phyloP scores from a whole-genome alignment of 2,797 vertebrate genomes.

The Phalloptychus januarius region DNA sequence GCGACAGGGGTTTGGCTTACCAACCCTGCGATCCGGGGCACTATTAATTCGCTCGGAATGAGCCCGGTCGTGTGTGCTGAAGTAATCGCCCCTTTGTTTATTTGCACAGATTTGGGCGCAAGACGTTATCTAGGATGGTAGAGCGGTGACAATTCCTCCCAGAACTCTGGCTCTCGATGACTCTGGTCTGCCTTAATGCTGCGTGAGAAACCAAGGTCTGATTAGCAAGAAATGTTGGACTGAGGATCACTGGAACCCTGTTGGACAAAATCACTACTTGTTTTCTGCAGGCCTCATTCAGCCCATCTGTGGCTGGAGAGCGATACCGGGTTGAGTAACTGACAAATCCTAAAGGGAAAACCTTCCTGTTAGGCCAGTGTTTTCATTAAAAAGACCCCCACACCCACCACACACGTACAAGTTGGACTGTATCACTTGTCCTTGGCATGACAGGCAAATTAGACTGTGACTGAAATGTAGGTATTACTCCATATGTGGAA shows the following conservation, averaged over 20 bases:
- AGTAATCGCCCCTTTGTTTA: slow-evolving; percentile 79
- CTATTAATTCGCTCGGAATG: slow-evolving; percentile 76
- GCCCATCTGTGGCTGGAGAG: slow-evolving; percentile 49
- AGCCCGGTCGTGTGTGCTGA: slow-evolving; percentile 69
- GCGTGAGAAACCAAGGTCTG: slow-evolving; percentile 43
- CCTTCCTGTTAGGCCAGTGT: slow-evolving; percentile 51
- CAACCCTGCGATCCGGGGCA: slow-evolving; percentile 50
- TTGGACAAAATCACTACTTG: slow-evolving; percentile 44
- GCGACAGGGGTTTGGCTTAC: slow-evolving; percentile 70
- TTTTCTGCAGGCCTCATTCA: slow-evolving; percentile 42
- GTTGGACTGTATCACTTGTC: slow-evolving; percentile 41
- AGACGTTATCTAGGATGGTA: slow-evolving; percentile 66
- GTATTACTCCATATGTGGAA: slow-evolving; percentile 27
- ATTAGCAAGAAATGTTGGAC: slow-evolving; percentile 55
- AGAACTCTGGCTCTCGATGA: neutral
- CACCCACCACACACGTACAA: slow-evolving; percentile 11
- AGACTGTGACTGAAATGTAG: slow-evolving; percentile 57
- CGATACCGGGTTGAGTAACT: slow-evolving; percentile 40
- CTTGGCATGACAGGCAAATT: slow-evolving; percentile 58
- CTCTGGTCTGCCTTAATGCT: slow-evolving; percentile 32
- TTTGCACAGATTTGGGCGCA: slow-evolving; percentile 70
- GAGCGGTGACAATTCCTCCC: slow-evolving; percentile 35
- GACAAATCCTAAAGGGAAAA: slow-evolving; percentile 51
- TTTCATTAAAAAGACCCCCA: slow-evolving; percentile 51
- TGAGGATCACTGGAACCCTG: slow-evolving; percentile 56